Evolutionary conservation across 35 echinoderm and acorn worm species (phyloP).

Genomic region (Apostichopus japonicus): DNA sequence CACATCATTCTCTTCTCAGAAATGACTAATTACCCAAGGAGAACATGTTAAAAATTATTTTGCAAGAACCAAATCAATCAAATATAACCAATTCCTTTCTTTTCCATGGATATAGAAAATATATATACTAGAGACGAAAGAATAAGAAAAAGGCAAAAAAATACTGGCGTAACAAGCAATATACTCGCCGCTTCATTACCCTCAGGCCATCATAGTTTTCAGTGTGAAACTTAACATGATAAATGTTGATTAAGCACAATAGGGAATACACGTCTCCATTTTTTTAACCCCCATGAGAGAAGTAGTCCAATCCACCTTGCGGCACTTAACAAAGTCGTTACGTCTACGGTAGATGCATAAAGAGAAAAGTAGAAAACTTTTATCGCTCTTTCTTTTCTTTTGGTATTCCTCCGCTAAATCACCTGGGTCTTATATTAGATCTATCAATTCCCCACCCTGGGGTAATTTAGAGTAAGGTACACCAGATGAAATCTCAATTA

Average conservation of each 20-base stretch:
- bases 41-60: background rate
- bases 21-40: slow-evolving; percentile 22
- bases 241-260: slow-evolving; percentile 55
- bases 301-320: slow-evolving; percentile 45
- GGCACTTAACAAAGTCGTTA: slow-evolving; percentile 62
- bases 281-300: slow-evolving; percentile 31
- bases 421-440: slow-evolving; percentile 54
- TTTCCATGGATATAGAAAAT: background rate
- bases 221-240: slow-evolving; percentile 35
- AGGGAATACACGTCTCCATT: slow-evolving; percentile 29
- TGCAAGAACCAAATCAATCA: slow-evolving; percentile 40
- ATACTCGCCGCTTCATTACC: slow-evolving; percentile 27
- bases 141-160: background rate
- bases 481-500: slow-evolving; percentile 62
- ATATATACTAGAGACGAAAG: background rate
- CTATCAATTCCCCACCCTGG: slow-evolving; percentile 56
- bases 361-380: background rate
- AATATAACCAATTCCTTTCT: slow-evolving; percentile 38
- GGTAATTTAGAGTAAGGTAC: slow-evolving; percentile 42
- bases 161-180: background rate
- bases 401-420: slow-evolving; percentile 43
- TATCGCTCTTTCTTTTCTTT: background rate
- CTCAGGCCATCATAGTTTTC: slow-evolving; percentile 16
- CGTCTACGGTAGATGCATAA: slow-evolving; percentile 47
- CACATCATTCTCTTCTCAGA: background rate